Evolutionary conservation across 2,113 vertebrate species (phyloP).

Genomic region (Dromiciops gliroides): DNA sequence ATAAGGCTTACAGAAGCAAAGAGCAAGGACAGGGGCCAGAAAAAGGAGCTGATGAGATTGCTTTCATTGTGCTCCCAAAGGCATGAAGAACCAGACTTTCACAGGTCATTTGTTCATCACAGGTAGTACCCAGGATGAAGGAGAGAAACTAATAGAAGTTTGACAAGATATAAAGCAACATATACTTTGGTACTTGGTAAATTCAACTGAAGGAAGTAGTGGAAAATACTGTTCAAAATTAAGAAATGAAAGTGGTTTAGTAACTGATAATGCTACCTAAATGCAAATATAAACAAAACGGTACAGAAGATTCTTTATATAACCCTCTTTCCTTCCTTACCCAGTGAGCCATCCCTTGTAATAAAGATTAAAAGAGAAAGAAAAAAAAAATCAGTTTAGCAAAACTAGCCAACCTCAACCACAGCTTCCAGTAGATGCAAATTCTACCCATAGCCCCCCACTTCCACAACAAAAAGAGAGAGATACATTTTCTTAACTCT

Average conservation of each 20-base stretch:
- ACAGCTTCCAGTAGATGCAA: background rate
- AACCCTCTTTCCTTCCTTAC: background rate
- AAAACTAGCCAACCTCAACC: background rate
- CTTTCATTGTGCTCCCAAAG: background rate
- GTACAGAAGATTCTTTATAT: background rate
- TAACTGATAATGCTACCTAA: background rate
- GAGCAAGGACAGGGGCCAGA: background rate
- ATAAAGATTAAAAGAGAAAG: background rate
- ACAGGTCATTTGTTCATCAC: background rate
- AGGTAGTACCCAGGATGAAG: background rate
- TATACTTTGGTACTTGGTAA: background rate
- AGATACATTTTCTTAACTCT: background rate
- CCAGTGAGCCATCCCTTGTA: background rate
- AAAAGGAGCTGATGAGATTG: background rate
- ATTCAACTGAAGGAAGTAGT: background rate
- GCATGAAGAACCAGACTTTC: background rate
- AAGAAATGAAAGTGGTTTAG: background rate
- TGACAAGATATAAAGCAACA: background rate
- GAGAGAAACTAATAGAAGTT: background rate
- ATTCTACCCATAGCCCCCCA: background rate
- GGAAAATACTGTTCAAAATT: background rate
- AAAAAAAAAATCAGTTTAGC: background rate
- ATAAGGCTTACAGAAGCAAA: background rate
- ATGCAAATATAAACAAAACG: background rate
- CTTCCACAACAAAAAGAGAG: background rate